Evolutionary conservation across 2,888 invertebrate genomes (phyloP).

Genomic region (Melinaea menophilus): DNA sequence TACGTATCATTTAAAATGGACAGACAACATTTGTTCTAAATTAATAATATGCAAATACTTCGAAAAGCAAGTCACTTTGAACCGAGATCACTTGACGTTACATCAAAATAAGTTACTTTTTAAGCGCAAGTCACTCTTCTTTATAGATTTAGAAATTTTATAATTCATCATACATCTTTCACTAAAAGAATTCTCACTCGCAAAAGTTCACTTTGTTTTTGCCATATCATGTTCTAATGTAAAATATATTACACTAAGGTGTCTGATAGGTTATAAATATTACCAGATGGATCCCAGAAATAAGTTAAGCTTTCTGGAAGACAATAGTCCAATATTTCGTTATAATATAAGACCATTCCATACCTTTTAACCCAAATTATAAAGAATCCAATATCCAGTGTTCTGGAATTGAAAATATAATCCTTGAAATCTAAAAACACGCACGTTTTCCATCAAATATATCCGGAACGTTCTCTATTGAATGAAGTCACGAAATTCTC

Average conservation of each 20-base stretch:
- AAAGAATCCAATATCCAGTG: background rate
- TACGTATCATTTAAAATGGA: too few relatives aligned
- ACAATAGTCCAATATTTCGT: too few relatives aligned
- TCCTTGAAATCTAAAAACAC: background rate
- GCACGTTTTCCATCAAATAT: conserved; percentile 23
- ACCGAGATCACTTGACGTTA: background rate
- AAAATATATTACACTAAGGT: background rate
- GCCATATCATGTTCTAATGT: background rate
- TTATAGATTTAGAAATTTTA: conserved; percentile 8
- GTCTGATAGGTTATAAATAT: background rate
- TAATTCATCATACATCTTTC: conserved; percentile 8
- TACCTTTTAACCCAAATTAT: too few relatives aligned
- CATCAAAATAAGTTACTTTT: background rate
- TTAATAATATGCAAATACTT: background rate
- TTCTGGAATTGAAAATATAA: too few relatives aligned
- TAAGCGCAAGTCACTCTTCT: conserved; percentile 5
- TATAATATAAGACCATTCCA: too few relatives aligned
- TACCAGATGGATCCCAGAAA: too few relatives aligned
- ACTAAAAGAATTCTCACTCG: conserved; percentile 1
- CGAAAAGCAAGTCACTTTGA: background rate
- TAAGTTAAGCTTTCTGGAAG: background rate
- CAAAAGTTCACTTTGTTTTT: background rate
- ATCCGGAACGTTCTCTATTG: conserved; percentile 37
- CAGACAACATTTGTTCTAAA: too few relatives aligned
- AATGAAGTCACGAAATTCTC: conserved; percentile 35